phyloP scores from a whole-genome alignment of 2,888 invertebrate genomes.

The Eretmocerus hayati region DNA sequence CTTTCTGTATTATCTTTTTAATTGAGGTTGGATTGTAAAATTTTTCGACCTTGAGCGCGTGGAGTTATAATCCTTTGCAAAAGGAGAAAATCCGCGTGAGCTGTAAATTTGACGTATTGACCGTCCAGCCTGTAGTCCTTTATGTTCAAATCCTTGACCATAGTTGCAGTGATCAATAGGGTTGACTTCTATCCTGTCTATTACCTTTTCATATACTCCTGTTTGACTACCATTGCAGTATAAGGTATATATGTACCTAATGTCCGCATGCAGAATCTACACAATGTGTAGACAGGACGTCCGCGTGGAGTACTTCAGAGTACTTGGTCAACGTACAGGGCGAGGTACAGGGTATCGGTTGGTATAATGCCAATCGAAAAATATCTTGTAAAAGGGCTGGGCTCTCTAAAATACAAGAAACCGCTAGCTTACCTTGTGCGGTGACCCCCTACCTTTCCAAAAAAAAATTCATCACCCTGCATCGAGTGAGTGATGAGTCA shows the following conservation, averaged over 20 bases:
- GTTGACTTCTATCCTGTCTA: slow-evolving; percentile 7
- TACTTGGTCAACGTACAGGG: too few species aligned
- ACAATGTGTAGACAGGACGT: too few species aligned
- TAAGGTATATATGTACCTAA: too few species aligned
- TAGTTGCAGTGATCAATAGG: slow-evolving; percentile 7
- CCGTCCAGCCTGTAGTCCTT: slow-evolving; percentile 22
- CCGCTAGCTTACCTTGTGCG: slow-evolving; percentile 35
- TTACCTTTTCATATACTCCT: too few species aligned
- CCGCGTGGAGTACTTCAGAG: too few species aligned
- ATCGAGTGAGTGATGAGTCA: too few species aligned
- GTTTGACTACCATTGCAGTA: too few species aligned
- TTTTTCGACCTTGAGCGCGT: neutral
- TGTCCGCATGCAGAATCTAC: too few species aligned
- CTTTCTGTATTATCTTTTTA: slow-evolving; percentile 39
- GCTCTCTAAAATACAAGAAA: slow-evolving; percentile 35
- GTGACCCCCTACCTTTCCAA: slow-evolving; percentile 1
- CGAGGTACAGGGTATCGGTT: too few species aligned
- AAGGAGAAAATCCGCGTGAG: slow-evolving; percentile 36
- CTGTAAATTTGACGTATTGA: slow-evolving; percentile 39
- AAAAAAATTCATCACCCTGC: too few species aligned
- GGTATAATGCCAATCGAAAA: slow-evolving; percentile 3
- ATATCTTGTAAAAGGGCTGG: slow-evolving; percentile 30
- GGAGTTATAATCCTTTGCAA: slow-evolving; percentile 38
- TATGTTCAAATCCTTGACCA: slow-evolving; percentile 22
- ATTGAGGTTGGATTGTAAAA: slow-evolving; percentile 44